A percentile compares a stretch with the other conserved stretches of the same genome.
phyloP scores from a whole-genome alignment of 1,140 invertebrate species.

The Saccostrea glomerata region DNA sequence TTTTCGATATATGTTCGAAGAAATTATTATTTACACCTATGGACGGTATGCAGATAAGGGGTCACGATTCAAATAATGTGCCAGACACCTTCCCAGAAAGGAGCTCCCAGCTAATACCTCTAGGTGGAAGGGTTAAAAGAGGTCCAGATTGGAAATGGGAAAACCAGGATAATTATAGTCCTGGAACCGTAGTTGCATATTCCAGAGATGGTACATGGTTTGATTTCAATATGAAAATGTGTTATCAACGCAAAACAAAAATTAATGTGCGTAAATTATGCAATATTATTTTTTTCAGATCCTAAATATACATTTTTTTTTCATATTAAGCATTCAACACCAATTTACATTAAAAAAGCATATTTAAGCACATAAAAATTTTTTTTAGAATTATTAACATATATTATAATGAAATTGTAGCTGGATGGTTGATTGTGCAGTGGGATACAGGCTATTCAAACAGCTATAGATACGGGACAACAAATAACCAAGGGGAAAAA shows the following conservation, averaged over 20 bases:
- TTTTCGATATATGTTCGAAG: background rate
- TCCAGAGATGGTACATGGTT: background rate
- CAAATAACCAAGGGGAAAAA: background rate
- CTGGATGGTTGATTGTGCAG: background rate
- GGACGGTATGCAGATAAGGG: background rate
- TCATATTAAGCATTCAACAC: too few species aligned
- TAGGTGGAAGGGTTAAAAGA: conserved; percentile 13
- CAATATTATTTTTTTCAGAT: too few species aligned
- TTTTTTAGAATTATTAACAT: too few species aligned
- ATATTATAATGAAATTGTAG: background rate
- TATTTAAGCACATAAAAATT: too few species aligned
- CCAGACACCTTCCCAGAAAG: background rate
- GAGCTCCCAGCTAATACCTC: background rate
- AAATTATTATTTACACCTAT: background rate
- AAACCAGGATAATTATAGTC: background rate
- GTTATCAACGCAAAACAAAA: too few species aligned
- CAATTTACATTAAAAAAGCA: too few species aligned
- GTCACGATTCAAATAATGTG: background rate
- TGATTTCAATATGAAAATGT: too few species aligned
- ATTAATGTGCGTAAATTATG: background rate
- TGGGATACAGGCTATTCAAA: background rate
- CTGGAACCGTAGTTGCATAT: conserved; percentile 3
- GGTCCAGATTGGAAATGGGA: conserved; percentile 14
- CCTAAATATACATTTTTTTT: too few species aligned
- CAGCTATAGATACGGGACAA: background rate